Evolutionary conservation across 2,113 vertebrate genomes (phyloP).

Genomic region (Sceloporus tristichus): DNA sequence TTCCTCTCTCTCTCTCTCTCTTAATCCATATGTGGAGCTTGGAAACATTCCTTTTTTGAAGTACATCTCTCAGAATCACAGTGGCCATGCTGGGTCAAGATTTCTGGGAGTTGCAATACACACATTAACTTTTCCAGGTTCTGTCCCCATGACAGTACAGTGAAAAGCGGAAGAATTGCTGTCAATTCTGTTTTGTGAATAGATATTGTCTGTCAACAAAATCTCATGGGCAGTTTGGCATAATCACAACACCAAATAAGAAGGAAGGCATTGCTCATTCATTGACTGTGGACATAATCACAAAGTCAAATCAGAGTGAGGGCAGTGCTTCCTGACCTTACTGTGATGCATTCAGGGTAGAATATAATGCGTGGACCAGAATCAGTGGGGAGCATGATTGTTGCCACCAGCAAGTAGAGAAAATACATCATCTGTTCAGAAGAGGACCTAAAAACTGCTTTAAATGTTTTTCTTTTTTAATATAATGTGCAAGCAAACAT

Average conservation of each 20-base stretch:
- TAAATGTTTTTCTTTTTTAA: neutral
- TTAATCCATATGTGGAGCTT: no score
- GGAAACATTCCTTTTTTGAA: no score
- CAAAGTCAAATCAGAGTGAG: neutral
- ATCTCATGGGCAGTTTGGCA: neutral
- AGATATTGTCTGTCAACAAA: neutral
- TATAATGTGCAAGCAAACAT: neutral
- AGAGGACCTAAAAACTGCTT: neutral
- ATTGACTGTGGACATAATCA: neutral
- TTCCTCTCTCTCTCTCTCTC: no score
- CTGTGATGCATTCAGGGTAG: neutral
- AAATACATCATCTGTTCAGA: neutral
- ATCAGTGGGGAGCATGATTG: no score
- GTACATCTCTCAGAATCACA: no score
- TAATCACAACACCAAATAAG: neutral
- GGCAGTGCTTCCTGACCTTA: neutral
- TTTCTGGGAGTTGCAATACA: no score
- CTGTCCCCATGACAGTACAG: neutral
- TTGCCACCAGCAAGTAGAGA: neutral
- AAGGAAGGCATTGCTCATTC: neutral
- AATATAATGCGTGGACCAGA: neutral
- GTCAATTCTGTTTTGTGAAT: neutral
- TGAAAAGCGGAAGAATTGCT: neutral
- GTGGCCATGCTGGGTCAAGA: no score
- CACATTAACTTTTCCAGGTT: no score